phyloP scores from a whole-genome alignment of 2,113 vertebrate genomes.

The Felis chaus region DNA sequence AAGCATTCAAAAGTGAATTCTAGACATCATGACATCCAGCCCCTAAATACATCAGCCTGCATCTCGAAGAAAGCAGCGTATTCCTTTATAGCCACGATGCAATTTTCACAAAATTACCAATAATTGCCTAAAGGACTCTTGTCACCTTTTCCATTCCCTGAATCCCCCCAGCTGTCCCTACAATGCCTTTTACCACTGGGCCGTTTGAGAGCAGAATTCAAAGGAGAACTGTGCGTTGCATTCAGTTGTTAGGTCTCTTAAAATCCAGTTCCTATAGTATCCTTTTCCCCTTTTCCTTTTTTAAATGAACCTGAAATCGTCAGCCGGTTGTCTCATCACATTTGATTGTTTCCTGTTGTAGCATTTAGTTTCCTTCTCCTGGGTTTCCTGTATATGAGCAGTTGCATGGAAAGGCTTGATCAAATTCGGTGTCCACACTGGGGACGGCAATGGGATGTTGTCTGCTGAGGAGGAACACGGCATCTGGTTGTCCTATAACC shows the following conservation, averaged over 20 bases:
- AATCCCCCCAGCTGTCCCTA: not conserved
- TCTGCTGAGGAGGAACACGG: not conserved
- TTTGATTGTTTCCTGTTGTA: not conserved
- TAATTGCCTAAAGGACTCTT: not conserved
- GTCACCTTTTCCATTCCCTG: not conserved
- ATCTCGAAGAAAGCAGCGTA: not conserved
- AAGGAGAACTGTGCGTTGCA: not conserved
- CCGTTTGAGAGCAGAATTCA: not conserved
- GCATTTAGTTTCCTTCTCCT: not conserved
- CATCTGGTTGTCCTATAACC: not conserved
- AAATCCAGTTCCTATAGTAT: not conserved
- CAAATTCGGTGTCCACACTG: not conserved
- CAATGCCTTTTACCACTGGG: not conserved
- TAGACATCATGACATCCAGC: not conserved
- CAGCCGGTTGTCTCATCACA: not conserved
- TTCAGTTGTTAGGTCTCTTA: not conserved
- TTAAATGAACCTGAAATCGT: not conserved
- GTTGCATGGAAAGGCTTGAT: not conserved
- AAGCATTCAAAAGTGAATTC: constrained; percentile 20
- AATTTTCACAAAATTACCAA: not conserved
- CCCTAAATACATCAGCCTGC: not conserved
- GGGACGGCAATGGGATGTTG: not conserved
- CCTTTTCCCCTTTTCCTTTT: too few relatives aligned
- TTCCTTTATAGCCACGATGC: not conserved
- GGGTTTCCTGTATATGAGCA: not conserved